Base-by-base conservation (phyloP, 2,888 invertebrate species). In the Tiliacea citrago region DNA sequence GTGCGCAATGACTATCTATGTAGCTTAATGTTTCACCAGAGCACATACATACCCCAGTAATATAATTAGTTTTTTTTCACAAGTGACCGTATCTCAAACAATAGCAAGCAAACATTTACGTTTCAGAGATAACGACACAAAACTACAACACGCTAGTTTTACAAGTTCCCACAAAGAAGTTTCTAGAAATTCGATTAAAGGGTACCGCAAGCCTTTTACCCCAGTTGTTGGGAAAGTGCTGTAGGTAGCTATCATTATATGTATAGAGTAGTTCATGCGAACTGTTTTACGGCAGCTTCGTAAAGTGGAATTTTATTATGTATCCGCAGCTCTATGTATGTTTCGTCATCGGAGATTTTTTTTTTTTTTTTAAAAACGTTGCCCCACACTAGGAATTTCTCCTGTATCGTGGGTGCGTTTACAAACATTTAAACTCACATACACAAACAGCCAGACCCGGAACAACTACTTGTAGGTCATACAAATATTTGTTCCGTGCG, bases 111-210 rank as follows among this genome's bases (percentile, higher is more conserved):
- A 55, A 60, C 51, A 45, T 51, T 60, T 49, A 55, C 21, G 51
- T 68, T 61, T 55, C 12, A 29, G 24, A 74, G 58, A 71, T 49
- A 60, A 61, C 55, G 58, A 77, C 45, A 73, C 53, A 68, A 75
- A 75, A 86, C 72, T 77, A 74, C 58, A 81, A 82, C 81, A 85
- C 88, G 84, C 84, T 88, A 84, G 83, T 90, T 90, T 89, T 88
- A 91, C 87, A 93, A 93, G 87, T 92, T 87, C 79, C 79, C 69
- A 85, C 88, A 90, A 89, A 91, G 91, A 92, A 93, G 90, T 92
- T 92, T 89, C 90, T 89, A 83, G 86, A 92, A 91, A 93, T 93
- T 93, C 91, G 93, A 93, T 93, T 92, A 92, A 90, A 91, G 89
- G 89, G 89, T 89, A 90, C 92, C 92, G 90, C 93, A 92, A 91